A percentile compares a stretch with the other conserved stretches of the same genome.
These are phyloP conservation scores for Sylvicola fuscatus DNA, from an alignment of 2,888 invertebrate species.

Conservation along the genomic window DNA sequence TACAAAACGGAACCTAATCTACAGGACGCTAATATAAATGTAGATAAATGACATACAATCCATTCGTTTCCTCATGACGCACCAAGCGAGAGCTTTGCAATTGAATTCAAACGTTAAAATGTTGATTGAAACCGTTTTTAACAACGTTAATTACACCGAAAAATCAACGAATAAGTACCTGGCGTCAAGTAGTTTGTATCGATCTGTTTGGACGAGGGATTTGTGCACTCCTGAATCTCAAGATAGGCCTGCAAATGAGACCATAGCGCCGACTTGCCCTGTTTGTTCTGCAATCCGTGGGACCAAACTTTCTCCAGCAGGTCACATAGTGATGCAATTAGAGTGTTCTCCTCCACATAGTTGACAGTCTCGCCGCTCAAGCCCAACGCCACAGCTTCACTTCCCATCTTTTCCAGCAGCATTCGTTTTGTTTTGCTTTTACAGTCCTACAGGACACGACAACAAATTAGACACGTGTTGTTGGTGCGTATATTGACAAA, in stretches of 20 bases:
- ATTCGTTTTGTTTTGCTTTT: conserved; percentile 93
- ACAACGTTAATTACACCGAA: too few relatives aligned
- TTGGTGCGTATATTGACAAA: conserved; percentile 1
- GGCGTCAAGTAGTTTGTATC: conserved; percentile 30
- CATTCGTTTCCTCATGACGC: conserved; percentile 74
- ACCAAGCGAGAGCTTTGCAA: conserved; percentile 69
- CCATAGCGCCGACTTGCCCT: conserved; percentile 96
- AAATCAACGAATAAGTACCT: too few relatives aligned
- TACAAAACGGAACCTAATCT: too few relatives aligned
- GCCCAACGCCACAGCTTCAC: conserved; percentile 86
- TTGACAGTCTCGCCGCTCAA: conserved; percentile 57
- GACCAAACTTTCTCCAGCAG: conserved; percentile 94
- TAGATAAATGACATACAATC: conserved; percentile 56
- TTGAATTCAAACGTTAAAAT: conserved; percentile 1
- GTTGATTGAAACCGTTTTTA: too few relatives aligned
- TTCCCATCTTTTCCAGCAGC: conserved; percentile 97
- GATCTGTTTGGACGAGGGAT: conserved; percentile 30
- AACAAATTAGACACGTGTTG: conserved; percentile 4
- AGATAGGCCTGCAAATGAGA: conserved; percentile 81
- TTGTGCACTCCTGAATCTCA: conserved; percentile 51
- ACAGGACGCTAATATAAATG: not conserved
- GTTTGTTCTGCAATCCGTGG: conserved; percentile 86
- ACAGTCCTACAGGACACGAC: too few relatives aligned
- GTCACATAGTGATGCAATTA: conserved; percentile 96
- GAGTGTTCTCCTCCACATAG: conserved; percentile 87